Conservation (phyloP, 2,797 vertebrate species). For the Sebastes cheni region DNA sequence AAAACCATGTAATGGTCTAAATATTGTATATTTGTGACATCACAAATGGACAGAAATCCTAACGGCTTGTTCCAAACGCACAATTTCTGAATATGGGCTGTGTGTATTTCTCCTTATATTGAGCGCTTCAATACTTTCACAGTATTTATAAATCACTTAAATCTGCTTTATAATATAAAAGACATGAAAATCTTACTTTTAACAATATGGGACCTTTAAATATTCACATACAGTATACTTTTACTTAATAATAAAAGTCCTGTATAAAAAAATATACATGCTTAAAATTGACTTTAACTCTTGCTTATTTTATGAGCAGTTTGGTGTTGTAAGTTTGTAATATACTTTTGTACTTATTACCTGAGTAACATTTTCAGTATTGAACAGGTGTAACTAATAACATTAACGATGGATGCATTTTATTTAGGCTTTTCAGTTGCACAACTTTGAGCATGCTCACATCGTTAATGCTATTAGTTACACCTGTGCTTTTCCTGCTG, state of each 20-base stretch:
- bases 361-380: neutral
- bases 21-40: too few species aligned
- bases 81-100: too few species aligned
- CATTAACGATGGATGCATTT: neutral
- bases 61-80: too few species aligned
- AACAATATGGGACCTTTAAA: too few species aligned
- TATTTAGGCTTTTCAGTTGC: neutral
- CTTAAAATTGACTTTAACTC: neutral
- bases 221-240: too few species aligned
- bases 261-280: neutral
- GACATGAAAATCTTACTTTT: too few species aligned
- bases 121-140: too few species aligned
- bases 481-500: neutral
- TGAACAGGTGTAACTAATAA: neutral
- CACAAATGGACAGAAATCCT: too few species aligned
- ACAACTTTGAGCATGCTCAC: neutral
- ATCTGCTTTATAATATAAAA: fast-evolving
- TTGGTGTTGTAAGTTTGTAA: neutral
- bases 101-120: too few species aligned
- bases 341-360: neutral
- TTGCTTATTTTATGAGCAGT: neutral
- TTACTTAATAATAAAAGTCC: too few species aligned
- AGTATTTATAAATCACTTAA: too few species aligned
- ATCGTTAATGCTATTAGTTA: neutral
- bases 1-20: too few species aligned